Conservation (phyloP, 1,140 invertebrate genomes). For the Drosophila bocqueti region DNA sequence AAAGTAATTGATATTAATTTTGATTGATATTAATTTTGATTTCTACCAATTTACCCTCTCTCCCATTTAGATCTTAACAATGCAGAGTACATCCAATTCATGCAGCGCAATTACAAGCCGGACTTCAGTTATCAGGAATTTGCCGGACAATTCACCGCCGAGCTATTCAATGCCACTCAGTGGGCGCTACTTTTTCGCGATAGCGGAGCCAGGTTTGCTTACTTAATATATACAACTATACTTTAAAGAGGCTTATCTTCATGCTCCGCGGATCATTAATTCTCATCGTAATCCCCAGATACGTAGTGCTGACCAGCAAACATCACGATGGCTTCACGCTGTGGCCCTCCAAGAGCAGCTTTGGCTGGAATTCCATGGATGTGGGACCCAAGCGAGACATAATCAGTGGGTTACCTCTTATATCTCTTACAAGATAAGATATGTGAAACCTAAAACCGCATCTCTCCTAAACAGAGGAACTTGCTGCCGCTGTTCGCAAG, state of each 20-base stretch:
- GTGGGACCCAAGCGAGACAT: conserved; percentile 94
- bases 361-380: conserved; percentile 95
- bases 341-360: conserved; percentile 94
- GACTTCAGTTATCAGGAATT: conserved; percentile 95
- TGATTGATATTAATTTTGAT: background rate
- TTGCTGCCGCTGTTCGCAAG: conserved; percentile 89
- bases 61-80: conserved; percentile 50
- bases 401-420: conserved; percentile 86
- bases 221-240: background rate
- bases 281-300: conserved; percentile 85
- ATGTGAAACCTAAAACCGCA: background rate
- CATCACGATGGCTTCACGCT: conserved; percentile 97
- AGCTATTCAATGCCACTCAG: conserved; percentile 92
- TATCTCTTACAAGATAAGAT: background rate
- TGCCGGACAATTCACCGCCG: conserved; percentile 91
- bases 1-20: conserved; percentile 85
- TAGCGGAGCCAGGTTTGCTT: conserved; percentile 91
- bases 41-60: background rate
- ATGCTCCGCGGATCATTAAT: background rate
- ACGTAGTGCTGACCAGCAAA: conserved; percentile 96
- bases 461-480: conserved; percentile 85
- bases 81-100: conserved; percentile 87
- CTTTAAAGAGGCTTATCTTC: background rate
- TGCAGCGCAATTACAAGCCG: conserved; percentile 92
- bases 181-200: conserved; percentile 91